These are phyloP conservation scores for Vultur gryphus DNA, from an alignment of 2,797 vertebrate genomes.

Conservation along the genomic window DNA sequence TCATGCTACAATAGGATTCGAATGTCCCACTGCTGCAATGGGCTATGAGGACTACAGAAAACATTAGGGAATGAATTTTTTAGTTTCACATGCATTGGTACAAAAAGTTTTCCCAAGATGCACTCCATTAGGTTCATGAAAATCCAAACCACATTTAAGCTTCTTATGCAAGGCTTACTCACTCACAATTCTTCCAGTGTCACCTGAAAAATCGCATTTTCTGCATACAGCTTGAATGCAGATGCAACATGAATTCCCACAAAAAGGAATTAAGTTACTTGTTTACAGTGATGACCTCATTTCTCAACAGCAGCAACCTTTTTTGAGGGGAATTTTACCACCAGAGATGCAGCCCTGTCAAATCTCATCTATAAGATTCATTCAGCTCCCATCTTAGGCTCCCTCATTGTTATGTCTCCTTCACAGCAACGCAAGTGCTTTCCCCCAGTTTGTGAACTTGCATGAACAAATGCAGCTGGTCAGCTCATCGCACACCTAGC, in stretches of 20 bases:
- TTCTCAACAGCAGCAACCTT: background rate
- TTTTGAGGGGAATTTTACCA: background rate
- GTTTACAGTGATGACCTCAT: rapidly evolving
- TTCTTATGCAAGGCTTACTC: background rate
- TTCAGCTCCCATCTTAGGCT: background rate
- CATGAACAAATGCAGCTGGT: background rate
- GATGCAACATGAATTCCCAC: background rate
- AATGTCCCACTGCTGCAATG: background rate
- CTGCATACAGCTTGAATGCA: background rate
- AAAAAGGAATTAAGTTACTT: background rate
- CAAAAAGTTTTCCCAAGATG: background rate
- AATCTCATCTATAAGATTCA: background rate
- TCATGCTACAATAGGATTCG: background rate
- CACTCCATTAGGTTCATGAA: background rate
- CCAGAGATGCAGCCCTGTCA: background rate
- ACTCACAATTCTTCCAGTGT: background rate
- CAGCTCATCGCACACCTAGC: background rate
- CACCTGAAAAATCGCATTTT: background rate
- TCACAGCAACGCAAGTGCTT: background rate
- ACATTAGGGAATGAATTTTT: background rate
- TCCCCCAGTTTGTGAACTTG: background rate
- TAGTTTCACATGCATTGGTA: background rate
- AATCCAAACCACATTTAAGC: background rate
- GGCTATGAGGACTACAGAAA: background rate
- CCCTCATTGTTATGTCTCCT: background rate